Evolutionary conservation across 1,140 invertebrate species (phyloP).

Genomic region (Drosophila malerkotliana): DNA sequence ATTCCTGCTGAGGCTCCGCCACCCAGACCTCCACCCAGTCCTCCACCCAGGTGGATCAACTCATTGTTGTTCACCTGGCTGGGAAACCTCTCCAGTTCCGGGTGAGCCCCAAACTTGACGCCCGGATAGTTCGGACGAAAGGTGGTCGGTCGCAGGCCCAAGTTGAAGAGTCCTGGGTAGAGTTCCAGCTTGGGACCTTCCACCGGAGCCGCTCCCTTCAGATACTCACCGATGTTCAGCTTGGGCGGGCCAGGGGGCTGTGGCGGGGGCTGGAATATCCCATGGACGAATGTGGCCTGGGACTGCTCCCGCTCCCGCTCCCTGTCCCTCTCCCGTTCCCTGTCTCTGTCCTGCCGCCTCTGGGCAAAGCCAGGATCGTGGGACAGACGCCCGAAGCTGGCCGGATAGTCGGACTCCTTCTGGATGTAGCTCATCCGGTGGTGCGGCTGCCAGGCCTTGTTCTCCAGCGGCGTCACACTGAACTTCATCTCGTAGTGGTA

Average conservation of each 20-base stretch:
- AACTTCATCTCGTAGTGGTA: slow-evolving; percentile 88
- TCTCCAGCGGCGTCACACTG: slow-evolving; percentile 85
- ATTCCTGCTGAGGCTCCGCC: background rate
- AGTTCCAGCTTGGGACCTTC: slow-evolving; percentile 58
- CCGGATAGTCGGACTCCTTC: slow-evolving; percentile 78
- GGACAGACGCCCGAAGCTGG: slow-evolving; percentile 60
- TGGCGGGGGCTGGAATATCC: slow-evolving; percentile 63
- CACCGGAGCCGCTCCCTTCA: slow-evolving; percentile 21
- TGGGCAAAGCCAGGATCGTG: slow-evolving; percentile 63
- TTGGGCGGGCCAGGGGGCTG: slow-evolving; percentile 35
- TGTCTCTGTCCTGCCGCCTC: slow-evolving; percentile 56
- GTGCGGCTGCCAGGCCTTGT: slow-evolving; percentile 41
- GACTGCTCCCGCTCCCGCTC: slow-evolving; percentile 27
- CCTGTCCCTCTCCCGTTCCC: slow-evolving; percentile 6
- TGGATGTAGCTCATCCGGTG: slow-evolving; percentile 67
- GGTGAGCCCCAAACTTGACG: slow-evolving; percentile 46
- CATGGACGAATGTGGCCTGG: slow-evolving; percentile 70
- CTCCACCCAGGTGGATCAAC: background rate
- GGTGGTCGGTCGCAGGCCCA: slow-evolving; percentile 65
- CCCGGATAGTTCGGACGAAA: slow-evolving; percentile 69
- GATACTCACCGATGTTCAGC: slow-evolving; percentile 79
- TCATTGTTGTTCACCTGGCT: slow-evolving; percentile 26
- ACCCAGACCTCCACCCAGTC: background rate
- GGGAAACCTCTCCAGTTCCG: slow-evolving; percentile 45
- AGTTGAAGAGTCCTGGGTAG: slow-evolving; percentile 60